Conservation (phyloP, 2,797 vertebrate genomes). For the Vireo griseus region DNA sequence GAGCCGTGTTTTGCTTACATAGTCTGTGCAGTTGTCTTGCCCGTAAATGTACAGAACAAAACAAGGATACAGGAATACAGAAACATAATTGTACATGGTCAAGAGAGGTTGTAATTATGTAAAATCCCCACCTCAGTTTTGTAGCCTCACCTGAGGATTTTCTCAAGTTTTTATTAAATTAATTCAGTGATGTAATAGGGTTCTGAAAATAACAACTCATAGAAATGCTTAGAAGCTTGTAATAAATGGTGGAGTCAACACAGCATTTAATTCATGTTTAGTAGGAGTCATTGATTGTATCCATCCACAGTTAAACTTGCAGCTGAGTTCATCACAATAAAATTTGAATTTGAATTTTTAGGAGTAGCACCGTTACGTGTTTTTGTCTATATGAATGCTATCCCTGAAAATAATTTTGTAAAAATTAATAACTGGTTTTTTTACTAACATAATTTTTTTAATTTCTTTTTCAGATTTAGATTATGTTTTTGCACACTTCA, state of each 20-base stretch:
- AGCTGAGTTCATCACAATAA: neutral
- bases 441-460: neutral
- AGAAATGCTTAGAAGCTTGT: neutral
- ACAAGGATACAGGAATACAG: neutral
- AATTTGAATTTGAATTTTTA: neutral
- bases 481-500: slow-evolving; percentile 85
- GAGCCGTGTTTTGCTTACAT: neutral
- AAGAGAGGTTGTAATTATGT: neutral
- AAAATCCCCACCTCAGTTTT: neutral
- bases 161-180: neutral
- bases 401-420: neutral
- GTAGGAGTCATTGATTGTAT: neutral
- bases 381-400: neutral
- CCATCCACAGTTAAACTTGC: neutral
- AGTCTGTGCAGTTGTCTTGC: neutral
- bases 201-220: neutral
- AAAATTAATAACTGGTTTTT: neutral
- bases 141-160: neutral
- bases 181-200: neutral
- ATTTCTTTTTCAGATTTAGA: slow-evolving; percentile 82
- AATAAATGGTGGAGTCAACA: neutral
- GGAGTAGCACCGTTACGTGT: accelerated
- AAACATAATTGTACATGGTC: neutral
- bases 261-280: neutral
- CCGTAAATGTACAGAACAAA: neutral